Conservation (phyloP, 2,888 invertebrate species). For the Nowickia ferox region DNA sequence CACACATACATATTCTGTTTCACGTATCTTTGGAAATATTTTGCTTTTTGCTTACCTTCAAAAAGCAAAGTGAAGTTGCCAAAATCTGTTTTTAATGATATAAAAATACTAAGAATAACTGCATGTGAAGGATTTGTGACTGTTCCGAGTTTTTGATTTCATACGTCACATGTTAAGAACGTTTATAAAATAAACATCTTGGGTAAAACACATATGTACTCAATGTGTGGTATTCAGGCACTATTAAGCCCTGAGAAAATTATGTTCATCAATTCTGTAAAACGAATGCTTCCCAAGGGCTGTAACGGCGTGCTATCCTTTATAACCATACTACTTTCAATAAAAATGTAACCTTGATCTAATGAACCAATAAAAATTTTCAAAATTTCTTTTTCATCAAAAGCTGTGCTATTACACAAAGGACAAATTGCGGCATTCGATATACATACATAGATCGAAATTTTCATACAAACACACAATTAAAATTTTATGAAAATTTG, state of each 20-base stretch:
- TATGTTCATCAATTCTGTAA: background rate
- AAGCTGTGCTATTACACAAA: too few species aligned
- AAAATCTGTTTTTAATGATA: too few species aligned
- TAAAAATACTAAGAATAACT: slow-evolving; percentile 57
- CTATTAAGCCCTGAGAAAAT: slow-evolving; percentile 16
- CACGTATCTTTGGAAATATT: slow-evolving; percentile 27
- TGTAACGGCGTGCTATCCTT: too few species aligned
- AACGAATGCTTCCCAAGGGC: background rate
- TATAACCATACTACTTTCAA: too few species aligned
- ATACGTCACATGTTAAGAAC: slow-evolving; percentile 54
- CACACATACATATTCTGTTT: background rate
- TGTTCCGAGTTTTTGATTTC: slow-evolving; percentile 24
- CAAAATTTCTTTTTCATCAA: too few species aligned
- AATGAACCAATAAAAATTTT: too few species aligned
- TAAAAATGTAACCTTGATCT: too few species aligned
- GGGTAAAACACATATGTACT: background rate
- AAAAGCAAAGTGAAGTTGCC: slow-evolving; percentile 75
- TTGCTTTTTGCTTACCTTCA: slow-evolving; percentile 62
- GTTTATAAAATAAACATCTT: background rate
- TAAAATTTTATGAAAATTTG: too few species aligned
- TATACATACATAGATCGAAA: too few species aligned
- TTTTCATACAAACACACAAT: too few species aligned
- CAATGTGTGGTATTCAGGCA: background rate
- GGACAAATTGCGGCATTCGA: too few species aligned
- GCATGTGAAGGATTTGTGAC: background rate